A percentile compares a stretch with the other conserved stretches of the same genome.
phyloP scores from a whole-genome alignment of 2,888 invertebrate genomes.

The Apamea anceps region DNA sequence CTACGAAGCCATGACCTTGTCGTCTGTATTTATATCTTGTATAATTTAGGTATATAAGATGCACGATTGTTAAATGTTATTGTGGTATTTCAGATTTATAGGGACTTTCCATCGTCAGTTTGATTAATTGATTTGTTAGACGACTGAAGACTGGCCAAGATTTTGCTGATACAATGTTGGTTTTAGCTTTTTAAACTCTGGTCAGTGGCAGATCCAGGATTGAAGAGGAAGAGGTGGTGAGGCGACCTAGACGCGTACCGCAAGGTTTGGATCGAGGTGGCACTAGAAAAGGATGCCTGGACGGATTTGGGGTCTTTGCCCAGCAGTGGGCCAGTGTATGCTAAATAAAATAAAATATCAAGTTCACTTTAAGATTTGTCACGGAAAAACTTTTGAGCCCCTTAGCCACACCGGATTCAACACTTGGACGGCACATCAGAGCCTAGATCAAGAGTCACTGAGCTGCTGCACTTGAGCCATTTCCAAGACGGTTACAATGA shows the following conservation, averaged over 20 bases:
- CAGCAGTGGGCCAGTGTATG: too few relatives aligned
- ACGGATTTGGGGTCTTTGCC: too few relatives aligned
- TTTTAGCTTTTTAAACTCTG: background rate
- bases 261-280: too few relatives aligned
- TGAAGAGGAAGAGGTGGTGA: too few relatives aligned
- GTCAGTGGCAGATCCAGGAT: too few relatives aligned
- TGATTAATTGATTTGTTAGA: background rate
- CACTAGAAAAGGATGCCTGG: too few relatives aligned
- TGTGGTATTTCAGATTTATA: background rate
- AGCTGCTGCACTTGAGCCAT: background rate
- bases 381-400: background rate
- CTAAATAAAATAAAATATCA: too few relatives aligned
- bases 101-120: background rate
- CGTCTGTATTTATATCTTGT: background rate
- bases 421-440: background rate
- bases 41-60: background rate
- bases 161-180: background rate
- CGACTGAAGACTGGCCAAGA: background rate
- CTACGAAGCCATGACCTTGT: constrained; percentile 10
- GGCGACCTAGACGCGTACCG: too few relatives aligned
- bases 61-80: background rate
- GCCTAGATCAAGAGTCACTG: background rate
- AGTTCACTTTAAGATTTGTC: too few relatives aligned
- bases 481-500: background rate
- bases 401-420: too few relatives aligned